phyloP scores from a whole-genome alignment of 2,797 vertebrate genomes.

The Tokudaia tokunoshimensis region DNA sequence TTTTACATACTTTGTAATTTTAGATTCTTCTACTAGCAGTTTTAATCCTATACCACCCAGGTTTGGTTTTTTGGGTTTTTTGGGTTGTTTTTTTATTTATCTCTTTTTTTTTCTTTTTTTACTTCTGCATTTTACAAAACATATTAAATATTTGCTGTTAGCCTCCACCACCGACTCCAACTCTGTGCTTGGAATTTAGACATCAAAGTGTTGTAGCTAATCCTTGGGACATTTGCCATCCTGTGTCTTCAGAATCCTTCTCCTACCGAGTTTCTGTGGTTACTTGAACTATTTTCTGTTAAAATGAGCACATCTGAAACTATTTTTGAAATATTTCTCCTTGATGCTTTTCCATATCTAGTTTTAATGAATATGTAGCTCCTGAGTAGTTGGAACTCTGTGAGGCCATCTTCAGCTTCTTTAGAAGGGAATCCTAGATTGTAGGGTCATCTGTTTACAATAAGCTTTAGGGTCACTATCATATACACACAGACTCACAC shows the following conservation, averaged over 20 bases:
- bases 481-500: background rate
- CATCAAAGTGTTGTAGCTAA: constrained; percentile 77
- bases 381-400: background rate
- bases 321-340: constrained; percentile 67
- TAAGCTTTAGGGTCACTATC: constrained; percentile 26
- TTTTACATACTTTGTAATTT: constrained; percentile 20
- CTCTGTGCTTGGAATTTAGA: constrained; percentile 72
- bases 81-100: background rate
- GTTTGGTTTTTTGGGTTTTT: background rate
- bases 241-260: constrained; percentile 42
- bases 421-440: constrained; percentile 43
- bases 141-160: constrained; percentile 75
- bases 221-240: constrained; percentile 61
- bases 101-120: background rate
- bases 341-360: constrained; percentile 65
- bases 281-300: constrained; percentile 71
- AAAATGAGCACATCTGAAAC: constrained; percentile 75
- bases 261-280: constrained; percentile 74
- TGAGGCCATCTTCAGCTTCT: background rate
- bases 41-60: background rate
- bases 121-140: constrained; percentile 68
- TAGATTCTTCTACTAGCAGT: background rate
- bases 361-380: constrained; percentile 55
- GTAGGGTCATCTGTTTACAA: constrained; percentile 70
- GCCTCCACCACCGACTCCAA: constrained; percentile 53